Conservation (phyloP, 2,888 invertebrate species). For the Stenotaenia linearis region DNA sequence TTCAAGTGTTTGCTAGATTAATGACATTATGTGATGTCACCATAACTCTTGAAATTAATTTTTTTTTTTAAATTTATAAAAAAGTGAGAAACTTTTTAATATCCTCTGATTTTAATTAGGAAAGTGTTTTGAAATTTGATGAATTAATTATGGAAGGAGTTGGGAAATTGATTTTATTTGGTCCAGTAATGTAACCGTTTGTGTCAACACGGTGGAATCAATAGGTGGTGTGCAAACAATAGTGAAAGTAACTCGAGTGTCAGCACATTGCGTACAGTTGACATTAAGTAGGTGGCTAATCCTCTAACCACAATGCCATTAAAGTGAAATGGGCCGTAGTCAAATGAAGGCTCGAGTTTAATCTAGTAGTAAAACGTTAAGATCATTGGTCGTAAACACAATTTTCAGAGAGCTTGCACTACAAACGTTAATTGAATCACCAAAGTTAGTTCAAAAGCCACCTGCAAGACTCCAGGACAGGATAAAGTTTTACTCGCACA, state of each 20-base stretch:
- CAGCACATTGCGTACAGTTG: background rate
- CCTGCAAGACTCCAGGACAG: background rate
- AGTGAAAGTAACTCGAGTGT: background rate
- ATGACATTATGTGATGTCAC: background rate
- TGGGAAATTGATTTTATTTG: background rate
- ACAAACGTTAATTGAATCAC: background rate
- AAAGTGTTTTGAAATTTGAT: background rate
- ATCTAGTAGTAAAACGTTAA: background rate
- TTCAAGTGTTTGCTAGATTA: background rate
- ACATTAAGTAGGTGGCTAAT: background rate
- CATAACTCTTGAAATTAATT: background rate
- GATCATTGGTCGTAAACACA: background rate
- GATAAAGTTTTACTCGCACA: no score
- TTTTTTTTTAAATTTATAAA: background rate
- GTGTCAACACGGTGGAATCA: background rate
- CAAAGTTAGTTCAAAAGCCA: background rate
- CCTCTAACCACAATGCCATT: background rate
- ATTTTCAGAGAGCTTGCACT: background rate
- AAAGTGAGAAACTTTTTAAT: background rate
- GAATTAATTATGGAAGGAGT: background rate
- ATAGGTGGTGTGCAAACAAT: background rate
- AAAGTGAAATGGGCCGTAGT: background rate
- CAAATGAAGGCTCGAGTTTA: background rate
- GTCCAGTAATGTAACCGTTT: background rate
- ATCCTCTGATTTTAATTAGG: background rate